Percentiles rank a stretch among this genome's conserved stretches.
Conservation (phyloP, 2,113 vertebrate species). For the Centropristis striata region DNA sequence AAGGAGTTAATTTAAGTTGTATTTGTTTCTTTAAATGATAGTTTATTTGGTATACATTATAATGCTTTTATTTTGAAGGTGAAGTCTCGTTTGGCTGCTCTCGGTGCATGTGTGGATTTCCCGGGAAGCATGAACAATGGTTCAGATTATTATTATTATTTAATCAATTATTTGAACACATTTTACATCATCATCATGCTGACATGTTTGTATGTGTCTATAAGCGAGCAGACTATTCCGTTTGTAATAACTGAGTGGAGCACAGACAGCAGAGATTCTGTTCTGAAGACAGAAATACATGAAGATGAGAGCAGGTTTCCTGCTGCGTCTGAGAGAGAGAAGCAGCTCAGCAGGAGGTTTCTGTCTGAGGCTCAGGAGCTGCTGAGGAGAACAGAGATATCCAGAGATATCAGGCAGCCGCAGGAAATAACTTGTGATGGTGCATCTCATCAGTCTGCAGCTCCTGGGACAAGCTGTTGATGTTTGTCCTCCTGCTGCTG, state of each 20-base stretch:
- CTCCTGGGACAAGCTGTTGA: conserved; percentile 37
- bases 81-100: too few species aligned
- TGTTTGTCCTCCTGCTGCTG: conserved; percentile 7
- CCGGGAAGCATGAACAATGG: too few species aligned
- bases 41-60: too few species aligned
- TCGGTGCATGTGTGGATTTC: too few species aligned
- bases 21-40: too few species aligned
- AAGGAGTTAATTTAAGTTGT: too few species aligned
- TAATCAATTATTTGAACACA: too few species aligned
- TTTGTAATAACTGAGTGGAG: not conserved
- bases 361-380: not conserved
- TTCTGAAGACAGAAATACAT: not conserved
- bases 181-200: not conserved
- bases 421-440: conserved; percentile 42
- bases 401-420: conserved; percentile 7
- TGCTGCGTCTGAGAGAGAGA: conserved; percentile 24
- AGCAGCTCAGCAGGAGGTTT: conserved; percentile 11
- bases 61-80: too few species aligned
- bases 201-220: not conserved
- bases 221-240: not conserved
- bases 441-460: conserved; percentile 31
- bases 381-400: not conserved
- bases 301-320: conserved; percentile 29
- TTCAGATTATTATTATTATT: too few species aligned
- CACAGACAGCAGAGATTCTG: conserved; percentile 14